Conservation (phyloP, 2,888 invertebrate species). For the Tenthredo scrophulariae region DNA sequence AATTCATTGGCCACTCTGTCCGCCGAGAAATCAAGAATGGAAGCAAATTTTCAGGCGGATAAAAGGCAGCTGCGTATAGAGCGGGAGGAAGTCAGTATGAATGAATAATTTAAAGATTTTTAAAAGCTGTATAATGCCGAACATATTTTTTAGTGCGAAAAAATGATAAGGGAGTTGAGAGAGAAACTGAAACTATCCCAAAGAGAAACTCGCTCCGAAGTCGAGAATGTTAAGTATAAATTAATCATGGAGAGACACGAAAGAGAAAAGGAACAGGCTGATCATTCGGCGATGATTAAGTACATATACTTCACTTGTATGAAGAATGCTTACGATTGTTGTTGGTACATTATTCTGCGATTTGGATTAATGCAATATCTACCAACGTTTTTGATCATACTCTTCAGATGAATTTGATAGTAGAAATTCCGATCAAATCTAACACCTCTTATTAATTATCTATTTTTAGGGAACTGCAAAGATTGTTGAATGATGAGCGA, state of each 20-base stretch:
- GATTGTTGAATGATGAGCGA: conserved; percentile 87
- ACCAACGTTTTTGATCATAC: conserved; percentile 2
- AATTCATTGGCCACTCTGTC: conserved; percentile 88
- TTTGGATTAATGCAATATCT: conserved; percentile 8
- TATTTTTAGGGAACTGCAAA: conserved; percentile 86
- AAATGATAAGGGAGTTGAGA: conserved; percentile 81
- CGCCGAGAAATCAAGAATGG: conserved; percentile 91
- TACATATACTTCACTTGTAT: conserved; percentile 65
- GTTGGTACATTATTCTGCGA: conserved; percentile 40
- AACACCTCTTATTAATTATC: neutral
- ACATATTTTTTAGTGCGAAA: conserved; percentile 80
- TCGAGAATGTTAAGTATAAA: conserved; percentile 86
- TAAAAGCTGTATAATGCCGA: neutral
- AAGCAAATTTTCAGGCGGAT: conserved; percentile 89
- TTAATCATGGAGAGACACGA: conserved; percentile 89
- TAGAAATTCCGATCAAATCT: neutral
- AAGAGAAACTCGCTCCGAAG: conserved; percentile 81
- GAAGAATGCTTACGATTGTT: conserved; percentile 35
- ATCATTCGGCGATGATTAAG: conserved; percentile 88
- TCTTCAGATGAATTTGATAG: neutral
- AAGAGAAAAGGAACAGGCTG: conserved; percentile 89
- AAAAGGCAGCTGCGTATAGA: conserved; percentile 83
- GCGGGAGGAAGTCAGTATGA: conserved; percentile 74
- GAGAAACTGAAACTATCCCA: conserved; percentile 82
- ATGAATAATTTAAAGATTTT: neutral